Evolutionary conservation across 2,797 vertebrate species (phyloP), one percentile per base, ranked within the genome.

Genomic region (Enteromius paludinosus): DNA sequence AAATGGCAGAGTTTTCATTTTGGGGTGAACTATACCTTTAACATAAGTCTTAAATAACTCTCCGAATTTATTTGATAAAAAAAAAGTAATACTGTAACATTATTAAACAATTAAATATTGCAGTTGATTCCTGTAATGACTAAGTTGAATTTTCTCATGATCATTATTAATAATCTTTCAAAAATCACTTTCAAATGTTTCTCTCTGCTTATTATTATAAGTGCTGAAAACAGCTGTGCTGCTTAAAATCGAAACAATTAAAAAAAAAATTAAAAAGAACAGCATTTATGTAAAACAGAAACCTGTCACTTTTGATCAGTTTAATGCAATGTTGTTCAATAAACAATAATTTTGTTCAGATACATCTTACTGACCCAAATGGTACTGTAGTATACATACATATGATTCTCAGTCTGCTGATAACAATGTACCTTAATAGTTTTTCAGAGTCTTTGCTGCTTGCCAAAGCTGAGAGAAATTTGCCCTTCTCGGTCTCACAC

Each of bases 401-500:
- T 70, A 52, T 54, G 5, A 72, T 3, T 54, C 35, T 73, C 49
- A 35, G 15, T 30, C 5, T 1, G 18, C 3, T 5, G 28, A 30
- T 28, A 52, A 38, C 12, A 25, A 33, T 23, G 20, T 89, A 96
- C 94, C 92, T 92, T 69, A 84, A 81, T 20, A 96, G 90, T 86
- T 96, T 95, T 83, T 87, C 86, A 66, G 78, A 80, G 85, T 95
- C 90, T 88, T 56, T 94, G 88, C 87, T 95, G 72, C 85, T 93
- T 83, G 93, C 88, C 79, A 96, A 84, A 72, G 94, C 93, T 76
- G 78, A 91, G 18, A 95, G 87, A 70, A 95, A 93, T 90, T 94
- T 95, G 56, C 52, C 6, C 89, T 96, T 94, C 65, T 94, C 93
- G 78, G 94, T 92, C 73, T 83, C 91, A 82, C 91, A 95, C 71